Evolutionary conservation across 2,888 invertebrate species (phyloP), one percentile per base, ranked within the genome.

Genomic region (Amphimallon solstitiale): DNA sequence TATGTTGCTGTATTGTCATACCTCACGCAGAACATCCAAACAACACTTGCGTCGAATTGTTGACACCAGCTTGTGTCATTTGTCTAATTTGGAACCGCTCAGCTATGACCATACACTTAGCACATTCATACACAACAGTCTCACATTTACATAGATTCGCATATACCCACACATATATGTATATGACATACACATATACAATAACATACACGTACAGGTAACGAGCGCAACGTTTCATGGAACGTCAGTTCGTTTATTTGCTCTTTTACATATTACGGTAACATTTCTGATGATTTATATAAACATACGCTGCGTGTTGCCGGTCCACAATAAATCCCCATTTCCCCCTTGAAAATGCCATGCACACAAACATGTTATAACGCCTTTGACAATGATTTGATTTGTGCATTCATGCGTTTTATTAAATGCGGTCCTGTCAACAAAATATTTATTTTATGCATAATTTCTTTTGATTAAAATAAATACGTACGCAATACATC

Each of bases 201-300:
- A n/a, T n/a, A 29, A 17, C 23, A 12, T 48, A 48, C 48, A 2
- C 48, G 48, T 51, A 17, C 51, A 17, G 35, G 29, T 29, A 29
- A 5, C 29, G 5, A 5, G 29, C 29, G 29, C 29, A 29, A 29
- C 29, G 51, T 51, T 51, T 51, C 51, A 37, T 35, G 51, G 51
- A 17, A 51, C 35, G 51, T 35, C 51, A 35, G 35, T 35, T 51
- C 35, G 51, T 51, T 51, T 51, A 51, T 51, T 51, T 51, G 51
- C 51, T 34, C 51, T 51, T 51, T 51, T 51, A 51, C 17, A 34
- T 51, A 51, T 51, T 51, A 35, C 51, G 51, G 6, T 51, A 51
- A 51, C 51, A 51, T 51, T 51, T 15, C 51, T 35, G 51, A 51
- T 51, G 51, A 51, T 37, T 51, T 51, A 51, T 51, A 35, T 51